phyloP scores from a whole-genome alignment of 2,797 vertebrate genomes.

The Lophius americanus region DNA sequence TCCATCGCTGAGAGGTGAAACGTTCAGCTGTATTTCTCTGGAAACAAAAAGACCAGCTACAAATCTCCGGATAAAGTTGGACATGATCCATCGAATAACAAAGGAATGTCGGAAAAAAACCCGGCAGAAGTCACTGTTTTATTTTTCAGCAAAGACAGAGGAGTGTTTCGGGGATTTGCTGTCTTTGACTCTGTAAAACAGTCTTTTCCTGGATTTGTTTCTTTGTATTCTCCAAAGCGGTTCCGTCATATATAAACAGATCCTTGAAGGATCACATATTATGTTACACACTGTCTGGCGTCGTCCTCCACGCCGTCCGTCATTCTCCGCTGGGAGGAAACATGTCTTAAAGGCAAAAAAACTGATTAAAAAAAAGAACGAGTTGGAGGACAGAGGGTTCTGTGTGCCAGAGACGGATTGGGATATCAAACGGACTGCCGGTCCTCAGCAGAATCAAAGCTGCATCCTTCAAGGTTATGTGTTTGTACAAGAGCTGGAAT shows the following conservation, averaged over 20 bases:
- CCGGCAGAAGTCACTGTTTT: background rate
- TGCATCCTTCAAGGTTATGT: constrained; percentile 43
- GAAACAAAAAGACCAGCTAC: constrained; percentile 2
- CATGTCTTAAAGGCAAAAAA: constrained; percentile 27
- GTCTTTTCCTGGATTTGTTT: constrained; percentile 11
- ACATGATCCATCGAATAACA: constrained; percentile 14
- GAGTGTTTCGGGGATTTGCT: background rate
- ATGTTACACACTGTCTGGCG: constrained; percentile 4
- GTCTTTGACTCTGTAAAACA: background rate
- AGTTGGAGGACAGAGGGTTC: constrained; percentile 29
- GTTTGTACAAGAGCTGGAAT: constrained; percentile 22
- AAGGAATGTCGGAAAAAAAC: background rate
- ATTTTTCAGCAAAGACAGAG: background rate
- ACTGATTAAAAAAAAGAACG: constrained; percentile 13
- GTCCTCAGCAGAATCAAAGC: constrained; percentile 54
- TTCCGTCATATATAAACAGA: constrained; percentile 2
- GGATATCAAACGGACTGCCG: constrained; percentile 49
- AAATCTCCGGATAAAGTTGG: constrained; percentile 29
- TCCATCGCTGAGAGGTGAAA: background rate
- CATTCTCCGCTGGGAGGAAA: constrained; percentile 14
- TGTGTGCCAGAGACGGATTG: constrained; percentile 31
- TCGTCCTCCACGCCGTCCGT: constrained; percentile 1
- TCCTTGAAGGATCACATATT: constrained; percentile 8
- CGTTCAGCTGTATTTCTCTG: constrained; percentile 27
- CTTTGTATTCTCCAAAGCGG: background rate